Base-by-base conservation (phyloP, 2,113 vertebrate species). In the Chaetodon trifascialis region DNA sequence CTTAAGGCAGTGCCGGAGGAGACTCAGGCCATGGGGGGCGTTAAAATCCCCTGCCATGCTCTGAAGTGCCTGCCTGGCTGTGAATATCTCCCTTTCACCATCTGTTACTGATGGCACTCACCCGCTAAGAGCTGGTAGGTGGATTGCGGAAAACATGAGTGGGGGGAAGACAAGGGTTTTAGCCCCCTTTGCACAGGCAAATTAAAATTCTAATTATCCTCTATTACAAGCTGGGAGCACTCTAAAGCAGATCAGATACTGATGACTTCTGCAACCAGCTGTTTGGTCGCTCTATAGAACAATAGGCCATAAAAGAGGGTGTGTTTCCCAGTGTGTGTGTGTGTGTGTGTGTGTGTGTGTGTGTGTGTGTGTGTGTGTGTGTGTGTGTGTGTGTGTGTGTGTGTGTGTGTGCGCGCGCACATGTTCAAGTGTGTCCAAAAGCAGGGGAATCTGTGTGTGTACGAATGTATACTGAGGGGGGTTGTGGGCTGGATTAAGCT, bases 161-260 rank as follows among this genome's bases (percentile, higher is more conserved):
- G 70, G 59, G 60, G 55, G n/a, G 34, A 21, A 36, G 75, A 59
- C 59, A 46, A 55, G 80, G 85, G 78, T 64, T 88, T 92, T 70
- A 91, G 74, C 56, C 68, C 46, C 81, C 78, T 80, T 82, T 78
- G 76, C 82, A 73, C 59, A 10, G 72, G 84, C 89, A 90, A 93
- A 91, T 92, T 91, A 88, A 86, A 91, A 89, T 87, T 92, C 68
- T 87, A 94, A 92, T 93, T 89, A 91, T 92, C 85, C 80, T 89
- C 83, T 10, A 83, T 93, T 88, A 94, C 87, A 91, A 88, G 80
- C 86, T 52, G 88, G 73, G 75, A 82, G 77, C 55, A 12, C 80
- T 85, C 83, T 74, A 71, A 82, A 91, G 86, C 83, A 85, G 86
- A 92, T 91, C 91, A 76, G 83, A 88, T 72, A 89, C 79, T 70